Conservation (phyloP, 1,140 invertebrate genomes). For the Drosophila eugracilis region DNA sequence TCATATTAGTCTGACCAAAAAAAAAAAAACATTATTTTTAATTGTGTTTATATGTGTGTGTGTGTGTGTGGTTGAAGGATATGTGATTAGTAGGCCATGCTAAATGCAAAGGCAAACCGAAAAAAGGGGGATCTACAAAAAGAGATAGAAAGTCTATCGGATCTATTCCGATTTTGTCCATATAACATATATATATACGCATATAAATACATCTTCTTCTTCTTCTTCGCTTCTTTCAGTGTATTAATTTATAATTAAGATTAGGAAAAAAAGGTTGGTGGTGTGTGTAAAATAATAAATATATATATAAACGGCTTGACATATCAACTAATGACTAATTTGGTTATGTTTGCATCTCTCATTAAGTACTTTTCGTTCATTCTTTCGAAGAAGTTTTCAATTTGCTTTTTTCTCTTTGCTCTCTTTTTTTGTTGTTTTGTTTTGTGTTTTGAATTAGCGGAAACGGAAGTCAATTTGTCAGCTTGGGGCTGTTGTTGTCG, state of each 20-base stretch:
- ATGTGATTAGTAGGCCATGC: constrained; percentile 49
- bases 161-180: constrained; percentile 7
- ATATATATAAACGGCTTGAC: constrained; percentile 65
- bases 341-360: constrained; percentile 75
- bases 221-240: constrained; percentile 7
- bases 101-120: constrained; percentile 7
- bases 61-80: constrained; percentile 42
- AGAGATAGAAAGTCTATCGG: constrained; percentile 7
- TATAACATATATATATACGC: constrained; percentile 49
- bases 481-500: constrained; percentile 51
- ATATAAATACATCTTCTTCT: constrained; percentile 44
- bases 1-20: constrained; percentile 49
- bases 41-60: constrained; percentile 31
- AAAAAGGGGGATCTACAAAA: constrained; percentile 8
- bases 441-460: constrained; percentile 45
- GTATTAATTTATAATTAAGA: constrained; percentile 60
- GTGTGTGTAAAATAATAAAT: constrained; percentile 67
- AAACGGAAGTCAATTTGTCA: constrained; percentile 83
- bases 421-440: no score
- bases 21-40: constrained; percentile 38
- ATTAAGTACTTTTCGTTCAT: constrained; percentile 41
- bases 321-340: constrained; percentile 83
- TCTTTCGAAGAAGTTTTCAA: constrained; percentile 25
- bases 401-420: no score
- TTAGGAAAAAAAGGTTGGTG: constrained; percentile 50